phyloP scores from a whole-genome alignment of 2,113 vertebrate species.

The Notiomystis cincta region DNA sequence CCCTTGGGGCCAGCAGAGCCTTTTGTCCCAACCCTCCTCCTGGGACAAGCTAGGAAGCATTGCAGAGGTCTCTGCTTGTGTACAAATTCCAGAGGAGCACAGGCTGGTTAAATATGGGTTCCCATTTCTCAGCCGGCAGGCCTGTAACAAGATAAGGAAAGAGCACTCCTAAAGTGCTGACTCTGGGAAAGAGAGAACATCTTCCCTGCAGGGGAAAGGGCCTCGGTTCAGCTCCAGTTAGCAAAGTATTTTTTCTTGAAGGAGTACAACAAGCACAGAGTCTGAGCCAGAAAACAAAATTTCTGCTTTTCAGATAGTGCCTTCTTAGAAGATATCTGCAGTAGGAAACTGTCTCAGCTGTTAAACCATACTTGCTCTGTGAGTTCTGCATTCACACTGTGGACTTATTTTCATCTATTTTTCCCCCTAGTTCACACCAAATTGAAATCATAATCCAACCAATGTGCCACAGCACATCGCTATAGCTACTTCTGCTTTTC shows the following conservation, averaged over 20 bases:
- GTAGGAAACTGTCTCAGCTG: background rate
- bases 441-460: background rate
- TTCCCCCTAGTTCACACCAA: background rate
- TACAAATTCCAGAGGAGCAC: background rate
- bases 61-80: background rate
- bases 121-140: background rate
- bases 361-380: background rate
- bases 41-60: background rate
- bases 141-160: background rate
- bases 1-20: background rate
- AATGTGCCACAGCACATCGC: background rate
- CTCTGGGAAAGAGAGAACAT: background rate
- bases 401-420: background rate
- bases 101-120: background rate
- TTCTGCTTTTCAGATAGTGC: background rate
- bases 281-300: background rate
- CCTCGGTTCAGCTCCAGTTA: background rate
- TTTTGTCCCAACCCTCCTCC: background rate
- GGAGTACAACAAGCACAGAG: background rate
- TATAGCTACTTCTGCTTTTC: background rate
- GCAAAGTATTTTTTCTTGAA: background rate
- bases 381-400: accelerated
- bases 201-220: background rate
- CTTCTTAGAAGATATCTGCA: background rate
- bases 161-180: background rate